phyloP scores from a whole-genome alignment of 1,140 invertebrate genomes.

The Philotrypesis tridentata region DNA sequence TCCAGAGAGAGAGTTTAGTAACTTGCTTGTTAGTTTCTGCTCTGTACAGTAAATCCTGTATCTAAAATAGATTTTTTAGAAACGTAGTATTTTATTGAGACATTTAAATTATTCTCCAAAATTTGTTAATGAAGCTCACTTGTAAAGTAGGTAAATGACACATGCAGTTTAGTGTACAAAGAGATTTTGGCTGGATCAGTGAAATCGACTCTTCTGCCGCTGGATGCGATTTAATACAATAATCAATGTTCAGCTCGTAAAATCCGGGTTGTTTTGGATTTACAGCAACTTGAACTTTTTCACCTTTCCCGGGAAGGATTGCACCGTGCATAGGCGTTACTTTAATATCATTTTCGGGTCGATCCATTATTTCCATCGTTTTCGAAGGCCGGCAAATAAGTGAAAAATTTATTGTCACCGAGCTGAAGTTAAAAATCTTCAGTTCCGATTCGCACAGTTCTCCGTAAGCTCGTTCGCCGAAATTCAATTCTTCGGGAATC shows the following conservation, averaged over 20 bases:
- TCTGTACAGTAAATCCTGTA: slow-evolving; percentile 58
- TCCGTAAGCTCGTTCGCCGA: slow-evolving; percentile 54
- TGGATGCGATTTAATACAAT: slow-evolving; percentile 52
- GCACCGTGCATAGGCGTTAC: slow-evolving; percentile 54
- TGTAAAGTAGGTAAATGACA: slow-evolving; percentile 59
- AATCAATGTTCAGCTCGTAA: slow-evolving; percentile 59
- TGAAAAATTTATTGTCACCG: slow-evolving; percentile 57
- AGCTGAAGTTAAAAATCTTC: slow-evolving; percentile 59
- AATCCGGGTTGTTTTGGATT: slow-evolving; percentile 53
- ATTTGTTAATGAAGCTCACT: slow-evolving; percentile 43
- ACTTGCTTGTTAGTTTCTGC: slow-evolving; percentile 44
- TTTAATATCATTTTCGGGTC: slow-evolving; percentile 52
- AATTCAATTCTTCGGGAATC: slow-evolving; percentile 57
- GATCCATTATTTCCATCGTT: slow-evolving; percentile 40
- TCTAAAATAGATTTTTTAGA: slow-evolving; percentile 42
- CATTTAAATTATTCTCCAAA: no score
- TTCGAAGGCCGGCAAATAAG: slow-evolving; percentile 49
- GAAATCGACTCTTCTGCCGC: slow-evolving; percentile 34
- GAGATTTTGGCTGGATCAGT: slow-evolving; percentile 30
- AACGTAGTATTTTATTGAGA: no score
- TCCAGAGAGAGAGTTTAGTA: slow-evolving; percentile 61
- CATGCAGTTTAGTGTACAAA: slow-evolving; percentile 58
- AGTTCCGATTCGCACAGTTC: slow-evolving; percentile 50
- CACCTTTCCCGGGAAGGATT: slow-evolving; percentile 48
- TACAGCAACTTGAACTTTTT: slow-evolving; percentile 54